phyloP scores from a whole-genome alignment of 2,113 vertebrate species.

The Sclerurus mexicanus region DNA sequence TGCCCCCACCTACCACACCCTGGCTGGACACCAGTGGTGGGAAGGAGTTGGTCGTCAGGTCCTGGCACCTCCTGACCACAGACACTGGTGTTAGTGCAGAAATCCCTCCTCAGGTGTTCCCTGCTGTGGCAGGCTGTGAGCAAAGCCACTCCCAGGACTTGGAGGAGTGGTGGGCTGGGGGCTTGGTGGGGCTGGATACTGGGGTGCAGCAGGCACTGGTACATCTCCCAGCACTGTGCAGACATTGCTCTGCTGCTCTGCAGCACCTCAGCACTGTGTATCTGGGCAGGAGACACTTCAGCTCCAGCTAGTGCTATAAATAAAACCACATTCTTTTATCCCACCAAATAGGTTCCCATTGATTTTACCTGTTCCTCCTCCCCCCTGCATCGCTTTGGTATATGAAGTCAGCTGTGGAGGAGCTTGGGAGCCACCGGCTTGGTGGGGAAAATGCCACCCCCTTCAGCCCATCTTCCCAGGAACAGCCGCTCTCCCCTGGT shows the following conservation, averaged over 20 bases:
- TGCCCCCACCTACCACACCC: neutral
- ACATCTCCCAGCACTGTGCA: neutral
- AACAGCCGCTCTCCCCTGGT: neutral
- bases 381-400: neutral
- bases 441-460: neutral
- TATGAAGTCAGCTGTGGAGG: conserved; percentile 9
- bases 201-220: neutral
- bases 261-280: neutral
- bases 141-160: neutral
- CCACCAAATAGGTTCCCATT: conserved; percentile 36
- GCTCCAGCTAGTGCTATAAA: conserved; percentile 44
- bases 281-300: conserved; percentile 14
- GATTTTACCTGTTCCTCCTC: conserved; percentile 54
- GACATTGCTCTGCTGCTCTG: neutral
- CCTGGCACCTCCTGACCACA: neutral
- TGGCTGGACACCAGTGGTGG: rapidly evolving
- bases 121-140: neutral
- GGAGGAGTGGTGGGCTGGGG: rapidly evolving
- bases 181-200: neutral
- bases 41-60: neutral
- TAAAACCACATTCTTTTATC: conserved; percentile 5
- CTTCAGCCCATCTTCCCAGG: neutral
- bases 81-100: neutral
- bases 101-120: rapidly evolving
- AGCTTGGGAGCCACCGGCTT: neutral